Base-by-base conservation (phyloP, 2,113 vertebrate species). In the Saimiri boliviensis region DNA sequence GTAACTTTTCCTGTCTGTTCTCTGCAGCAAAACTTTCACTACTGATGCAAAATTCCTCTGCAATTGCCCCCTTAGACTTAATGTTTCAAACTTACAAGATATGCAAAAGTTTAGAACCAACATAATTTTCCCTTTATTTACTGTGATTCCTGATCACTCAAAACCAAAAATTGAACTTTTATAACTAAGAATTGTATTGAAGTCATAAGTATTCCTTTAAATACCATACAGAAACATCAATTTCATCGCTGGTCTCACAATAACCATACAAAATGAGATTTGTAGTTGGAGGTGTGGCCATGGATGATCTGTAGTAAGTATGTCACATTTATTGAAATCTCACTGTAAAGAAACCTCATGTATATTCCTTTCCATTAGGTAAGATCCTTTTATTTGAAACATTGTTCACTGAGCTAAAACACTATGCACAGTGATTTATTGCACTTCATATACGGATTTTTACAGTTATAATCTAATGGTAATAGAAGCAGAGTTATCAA, bases 401-500 rank as follows among this genome's bases (percentile, higher is more conserved):
- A 94, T 56, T 94, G 84, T 70, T 95, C 58, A 93, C 66, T 11
- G 7, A 96, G 32, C 87, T 92, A 81, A 90, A 96, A 86, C 63
- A 92, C 54, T 89, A 63, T 91, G 80, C 45, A 21, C 58, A 79
- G 35, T 95, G 90, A 96, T 90, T 97, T 95, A 96, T 70, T 95
- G 32, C 87, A 74, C 73, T 90, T 95, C 77, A 79, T 93, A 92
- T 74, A 74, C 94, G 77, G 58, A 90, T 97, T 95, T 63, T 97
- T 95, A 91, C 66, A 96, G 88, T 95, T 89, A 92, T 60, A 97
- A 93, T 82, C 45, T 91, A 97, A 96, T 83, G 32, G 87, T 90
- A 95, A 96, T 82, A 88, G 85, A 98, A 92, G 63, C 84, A 93
- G 83, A 87, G 71, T 96, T 97, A 97, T 97, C 90, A 88, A 81